phyloP scores from a whole-genome alignment of 37 sponge, comb jelly and placozoan species.

The Cliona cf. orientalis region DNA sequence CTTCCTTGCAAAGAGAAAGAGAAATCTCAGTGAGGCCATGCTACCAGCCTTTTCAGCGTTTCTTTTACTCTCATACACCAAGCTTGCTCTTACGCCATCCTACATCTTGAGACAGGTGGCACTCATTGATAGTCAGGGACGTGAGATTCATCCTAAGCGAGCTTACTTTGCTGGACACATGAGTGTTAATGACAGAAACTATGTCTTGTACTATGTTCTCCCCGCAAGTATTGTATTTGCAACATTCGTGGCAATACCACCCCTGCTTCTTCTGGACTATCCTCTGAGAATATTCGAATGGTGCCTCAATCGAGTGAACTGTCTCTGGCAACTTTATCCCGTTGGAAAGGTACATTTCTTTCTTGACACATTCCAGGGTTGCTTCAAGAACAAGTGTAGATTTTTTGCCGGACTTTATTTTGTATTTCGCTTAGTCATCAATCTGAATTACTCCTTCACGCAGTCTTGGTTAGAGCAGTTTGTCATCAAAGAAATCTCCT shows the following conservation, averaged over 20 bases:
- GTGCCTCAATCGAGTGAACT: not conserved
- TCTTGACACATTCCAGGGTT: constrained; percentile 56
- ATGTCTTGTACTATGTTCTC: constrained; percentile 13
- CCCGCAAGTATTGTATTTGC: constrained; percentile 33
- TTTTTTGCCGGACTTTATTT: constrained; percentile 71
- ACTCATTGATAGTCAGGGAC: constrained; percentile 5
- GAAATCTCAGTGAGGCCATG: constrained; percentile 15
- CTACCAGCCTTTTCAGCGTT: constrained; percentile 57
- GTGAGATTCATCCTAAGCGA: not conserved
- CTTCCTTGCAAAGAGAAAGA: not conserved
- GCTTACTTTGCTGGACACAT: constrained; percentile 36
- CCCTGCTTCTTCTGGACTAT: constrained; percentile 47
- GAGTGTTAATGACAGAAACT: not conserved
- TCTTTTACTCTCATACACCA: constrained; percentile 61
- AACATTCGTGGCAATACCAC: constrained; percentile 33
- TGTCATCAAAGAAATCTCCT: constrained; percentile 12
- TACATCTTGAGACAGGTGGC: constrained; percentile 12
- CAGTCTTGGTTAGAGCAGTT: constrained; percentile 22
- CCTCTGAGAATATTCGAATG: constrained; percentile 46
- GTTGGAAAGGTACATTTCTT: constrained; percentile 25
- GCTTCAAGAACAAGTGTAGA: constrained; percentile 38
- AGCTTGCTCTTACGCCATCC: constrained; percentile 25
- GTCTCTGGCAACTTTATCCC: constrained; percentile 14
- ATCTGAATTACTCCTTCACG: constrained; percentile 1
- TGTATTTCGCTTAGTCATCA: constrained; percentile 38